phyloP scores from a whole-genome alignment of 92 coral and sea anemone species.

The Bergia sp. region DNA sequence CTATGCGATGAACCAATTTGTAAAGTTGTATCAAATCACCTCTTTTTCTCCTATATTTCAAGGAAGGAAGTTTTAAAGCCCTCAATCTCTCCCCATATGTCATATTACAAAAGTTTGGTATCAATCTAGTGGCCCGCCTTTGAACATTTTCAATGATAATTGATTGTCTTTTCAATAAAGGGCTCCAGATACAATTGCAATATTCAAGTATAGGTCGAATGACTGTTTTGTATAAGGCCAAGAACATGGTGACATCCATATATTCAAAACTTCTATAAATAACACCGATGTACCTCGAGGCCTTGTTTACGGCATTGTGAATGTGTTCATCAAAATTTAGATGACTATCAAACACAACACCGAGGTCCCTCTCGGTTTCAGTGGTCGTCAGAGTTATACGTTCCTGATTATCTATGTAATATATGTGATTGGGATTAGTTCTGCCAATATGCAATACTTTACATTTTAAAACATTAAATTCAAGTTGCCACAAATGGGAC shows the following conservation, averaged over 20 bases:
- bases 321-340: not conserved
- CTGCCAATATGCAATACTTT: not conserved
- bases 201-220: not conserved
- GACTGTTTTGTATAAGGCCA: not conserved
- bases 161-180: not conserved
- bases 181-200: not conserved
- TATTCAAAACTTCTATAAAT: not conserved
- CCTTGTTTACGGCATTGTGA: not conserved
- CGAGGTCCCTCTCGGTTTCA: not conserved
- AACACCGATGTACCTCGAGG: not conserved
- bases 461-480: not conserved
- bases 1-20: not conserved
- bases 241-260: not conserved
- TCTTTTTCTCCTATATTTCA: too few relatives aligned
- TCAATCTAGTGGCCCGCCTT: not conserved
- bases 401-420: not conserved
- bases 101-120: not conserved
- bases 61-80: not conserved
- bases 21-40: too few relatives aligned
- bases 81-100: not conserved
- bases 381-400: not conserved
- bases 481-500: not conserved
- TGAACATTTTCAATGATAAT: not conserved
- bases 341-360: not conserved
- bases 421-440: not conserved